Percentiles rank a stretch among this genome's conserved stretches.
These are phyloP conservation scores for Heteromormyrus szaboi DNA, from an alignment of 2,797 vertebrate genomes.

Conservation along the genomic window DNA sequence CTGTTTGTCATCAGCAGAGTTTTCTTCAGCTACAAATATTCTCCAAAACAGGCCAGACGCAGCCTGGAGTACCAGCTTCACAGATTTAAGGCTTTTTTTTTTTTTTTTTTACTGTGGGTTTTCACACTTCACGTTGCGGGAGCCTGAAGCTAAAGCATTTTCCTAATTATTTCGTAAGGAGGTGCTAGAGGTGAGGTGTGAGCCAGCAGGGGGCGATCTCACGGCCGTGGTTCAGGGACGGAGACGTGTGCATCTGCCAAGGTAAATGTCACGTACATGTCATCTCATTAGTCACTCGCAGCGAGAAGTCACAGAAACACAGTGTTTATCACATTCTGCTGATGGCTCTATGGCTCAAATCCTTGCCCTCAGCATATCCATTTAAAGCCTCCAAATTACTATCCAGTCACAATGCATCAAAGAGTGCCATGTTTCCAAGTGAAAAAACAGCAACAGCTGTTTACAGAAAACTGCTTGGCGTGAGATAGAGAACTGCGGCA, in stretches of 20 bases:
- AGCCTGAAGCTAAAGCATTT: not conserved
- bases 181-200: not conserved
- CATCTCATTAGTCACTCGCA: not conserved
- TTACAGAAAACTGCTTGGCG: slow-evolving; percentile 10
- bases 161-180: not conserved
- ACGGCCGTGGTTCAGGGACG: not conserved
- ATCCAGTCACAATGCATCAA: not conserved
- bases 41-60: not conserved
- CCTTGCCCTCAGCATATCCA: not conserved
- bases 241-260: not conserved
- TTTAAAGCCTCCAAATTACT: not conserved
- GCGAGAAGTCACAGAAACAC: not conserved
- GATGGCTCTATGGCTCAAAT: not conserved
- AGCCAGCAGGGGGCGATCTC: not conserved
- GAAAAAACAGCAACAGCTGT: not conserved
- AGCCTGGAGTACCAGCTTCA: not conserved
- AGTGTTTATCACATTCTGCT: not conserved
- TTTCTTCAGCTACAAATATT: not conserved
- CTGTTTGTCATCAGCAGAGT: not conserved
- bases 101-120: not conserved
- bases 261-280: not conserved
- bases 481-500: not conserved
- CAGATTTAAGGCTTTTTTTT: not conserved
- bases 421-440: not conserved
- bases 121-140: not conserved